A percentile compares a stretch with the other conserved stretches of the same genome.
phyloP scores from a whole-genome alignment of 2,888 invertebrate species.

The Pristionchus mayeri region DNA sequence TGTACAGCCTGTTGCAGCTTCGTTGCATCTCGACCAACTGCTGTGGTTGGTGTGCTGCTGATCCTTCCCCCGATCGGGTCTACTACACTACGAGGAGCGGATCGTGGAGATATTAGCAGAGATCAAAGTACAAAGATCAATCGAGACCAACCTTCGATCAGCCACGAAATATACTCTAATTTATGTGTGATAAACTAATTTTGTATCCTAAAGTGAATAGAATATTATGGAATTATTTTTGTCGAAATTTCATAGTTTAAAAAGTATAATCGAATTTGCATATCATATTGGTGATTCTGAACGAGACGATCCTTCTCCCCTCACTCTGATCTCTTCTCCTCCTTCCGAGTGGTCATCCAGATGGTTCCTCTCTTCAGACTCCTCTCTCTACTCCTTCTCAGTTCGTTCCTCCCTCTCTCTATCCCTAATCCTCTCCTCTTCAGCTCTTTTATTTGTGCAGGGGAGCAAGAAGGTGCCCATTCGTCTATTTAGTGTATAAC shows the following conservation, averaged over 20 bases:
- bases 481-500: not conserved
- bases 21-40: not conserved
- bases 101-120: not conserved
- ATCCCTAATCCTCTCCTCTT: too few species aligned
- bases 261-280: not conserved
- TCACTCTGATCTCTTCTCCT: not conserved
- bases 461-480: not conserved
- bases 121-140: not conserved
- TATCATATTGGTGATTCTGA: not conserved
- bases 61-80: not conserved
- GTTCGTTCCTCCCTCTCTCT: not conserved
- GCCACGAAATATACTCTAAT: not conserved
- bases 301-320: not conserved
- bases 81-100: not conserved
- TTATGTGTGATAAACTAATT: not conserved
- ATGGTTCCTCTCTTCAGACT: too few species aligned
- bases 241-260: too few species aligned
- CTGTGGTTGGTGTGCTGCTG: not conserved
- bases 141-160: too few species aligned
- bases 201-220: not conserved
- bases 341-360: conserved; percentile 1
- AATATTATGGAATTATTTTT: too few species aligned
- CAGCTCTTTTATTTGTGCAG: too few species aligned
- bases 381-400: not conserved
- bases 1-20: not conserved